Evolutionary conservation across 2,113 vertebrate species (phyloP).

Genomic region (Phaethon lepturus): DNA sequence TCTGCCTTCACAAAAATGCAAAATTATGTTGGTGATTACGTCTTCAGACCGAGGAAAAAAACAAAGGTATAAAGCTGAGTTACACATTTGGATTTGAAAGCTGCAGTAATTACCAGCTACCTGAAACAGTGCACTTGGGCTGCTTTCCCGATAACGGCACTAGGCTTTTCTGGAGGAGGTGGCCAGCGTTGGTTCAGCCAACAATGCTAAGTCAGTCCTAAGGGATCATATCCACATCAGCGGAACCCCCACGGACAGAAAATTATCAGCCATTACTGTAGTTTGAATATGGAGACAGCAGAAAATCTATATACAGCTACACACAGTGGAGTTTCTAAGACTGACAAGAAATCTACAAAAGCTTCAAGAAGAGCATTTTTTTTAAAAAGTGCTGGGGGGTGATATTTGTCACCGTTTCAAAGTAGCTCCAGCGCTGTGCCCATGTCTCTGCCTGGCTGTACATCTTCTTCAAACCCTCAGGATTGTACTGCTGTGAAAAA

Average conservation of each 20-base stretch:
- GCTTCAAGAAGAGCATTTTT: rapidly evolving
- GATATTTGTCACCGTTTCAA: neutral
- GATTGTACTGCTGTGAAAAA: neutral
- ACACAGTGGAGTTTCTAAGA: neutral
- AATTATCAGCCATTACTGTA: neutral
- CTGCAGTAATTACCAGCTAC: neutral
- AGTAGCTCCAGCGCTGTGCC: neutral
- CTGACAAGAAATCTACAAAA: neutral
- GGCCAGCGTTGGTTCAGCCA: neutral
- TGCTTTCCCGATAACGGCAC: neutral
- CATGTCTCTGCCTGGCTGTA: neutral
- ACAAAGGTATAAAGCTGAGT: neutral
- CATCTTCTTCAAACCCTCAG: rapidly evolving
- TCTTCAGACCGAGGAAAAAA: neutral
- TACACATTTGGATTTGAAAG: neutral
- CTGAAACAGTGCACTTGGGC: neutral
- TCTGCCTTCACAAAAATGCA: neutral
- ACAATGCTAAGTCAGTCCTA: neutral
- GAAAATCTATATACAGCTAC: neutral
- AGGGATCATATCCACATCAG: neutral
- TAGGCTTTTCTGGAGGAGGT: neutral
- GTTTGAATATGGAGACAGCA: neutral
- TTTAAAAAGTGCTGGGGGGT: neutral
- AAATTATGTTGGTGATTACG: neutral
- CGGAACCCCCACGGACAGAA: neutral